A percentile compares a stretch with the other conserved stretches of the same genome.
Evolutionary conservation across 2,113 vertebrate genomes (phyloP).

Genomic region (Rhinichthys klamathensis): DNA sequence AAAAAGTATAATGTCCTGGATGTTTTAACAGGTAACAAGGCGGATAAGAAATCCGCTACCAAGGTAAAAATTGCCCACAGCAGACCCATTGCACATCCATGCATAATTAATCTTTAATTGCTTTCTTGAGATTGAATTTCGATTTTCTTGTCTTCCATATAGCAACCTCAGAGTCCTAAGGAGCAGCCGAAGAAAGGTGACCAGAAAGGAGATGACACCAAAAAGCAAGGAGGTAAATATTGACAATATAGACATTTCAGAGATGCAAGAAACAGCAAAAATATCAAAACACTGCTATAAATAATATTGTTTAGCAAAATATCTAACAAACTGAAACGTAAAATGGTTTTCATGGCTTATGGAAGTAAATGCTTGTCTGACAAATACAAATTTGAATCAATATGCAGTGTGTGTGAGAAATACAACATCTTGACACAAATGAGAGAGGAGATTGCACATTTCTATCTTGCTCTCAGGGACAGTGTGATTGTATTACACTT

Average conservation of each 20-base stretch:
- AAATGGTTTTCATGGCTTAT: neutral
- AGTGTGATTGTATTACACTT: constrained; percentile 4
- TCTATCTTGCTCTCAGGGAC: neutral
- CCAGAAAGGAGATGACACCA: constrained; percentile 82
- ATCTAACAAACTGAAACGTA: neutral
- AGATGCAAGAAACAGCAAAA: neutral
- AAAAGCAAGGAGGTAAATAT: constrained; percentile 83
- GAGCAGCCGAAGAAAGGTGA: constrained; percentile 82
- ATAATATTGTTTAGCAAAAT: neutral
- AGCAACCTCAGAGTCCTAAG: constrained; percentile 82
- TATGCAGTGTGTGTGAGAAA: neutral
- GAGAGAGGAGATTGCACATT: neutral
- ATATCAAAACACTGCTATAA: neutral
- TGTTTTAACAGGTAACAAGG: constrained; percentile 76
- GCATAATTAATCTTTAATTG: neutral
- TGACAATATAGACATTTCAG: constrained; percentile 4
- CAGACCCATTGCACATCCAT: neutral
- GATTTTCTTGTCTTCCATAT: constrained; percentile 31
- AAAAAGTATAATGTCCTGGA: neutral
- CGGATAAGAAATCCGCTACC: constrained; percentile 81
- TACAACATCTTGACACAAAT: neutral
- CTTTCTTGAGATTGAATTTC: neutral
- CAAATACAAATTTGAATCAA: neutral
- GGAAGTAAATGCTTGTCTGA: neutral
- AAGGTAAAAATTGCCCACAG: constrained; percentile 70